Evolutionary conservation across 2,888 invertebrate species (phyloP).

Genomic region (Sylvicola fuscatus): DNA sequence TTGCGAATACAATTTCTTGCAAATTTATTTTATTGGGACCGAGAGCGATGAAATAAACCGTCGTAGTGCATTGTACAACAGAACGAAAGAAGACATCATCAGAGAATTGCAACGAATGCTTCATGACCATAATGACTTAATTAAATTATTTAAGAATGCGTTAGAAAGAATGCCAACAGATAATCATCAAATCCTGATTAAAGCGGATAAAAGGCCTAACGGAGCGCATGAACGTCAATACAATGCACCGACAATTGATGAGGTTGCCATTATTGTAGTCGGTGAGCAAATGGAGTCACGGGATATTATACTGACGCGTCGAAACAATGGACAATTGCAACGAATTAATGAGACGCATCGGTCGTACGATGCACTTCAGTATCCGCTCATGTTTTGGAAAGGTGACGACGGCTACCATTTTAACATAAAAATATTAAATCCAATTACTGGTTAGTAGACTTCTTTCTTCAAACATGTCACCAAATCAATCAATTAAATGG

Average conservation of each 20-base stretch:
- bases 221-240: conserved; percentile 14
- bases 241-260: conserved; percentile 18
- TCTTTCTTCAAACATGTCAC: too few species aligned
- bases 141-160: too few species aligned
- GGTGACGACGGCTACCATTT: conserved; percentile 8
- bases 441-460: neutral
- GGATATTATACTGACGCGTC: conserved; percentile 14
- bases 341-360: conserved; percentile 12
- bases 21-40: conserved; percentile 3
- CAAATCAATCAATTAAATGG: too few species aligned
- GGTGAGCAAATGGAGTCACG: conserved; percentile 14
- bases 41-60: neutral
- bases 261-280: conserved; percentile 18
- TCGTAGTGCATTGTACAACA: conserved; percentile 1
- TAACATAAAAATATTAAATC: conserved; percentile 6
- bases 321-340: conserved; percentile 7
- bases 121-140: too few species aligned
- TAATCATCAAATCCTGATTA: conserved; percentile 16
- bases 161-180: too few species aligned
- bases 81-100: too few species aligned
- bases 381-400: conserved; percentile 13
- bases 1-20: conserved; percentile 1
- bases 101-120: too few species aligned
- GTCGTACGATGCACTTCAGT: conserved; percentile 15
- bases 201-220: conserved; percentile 15